Evolutionary conservation across 2,797 vertebrate genomes (phyloP), one percentile per base, ranked within the genome.

Genomic region (Stomatorhinus walkeri): DNA sequence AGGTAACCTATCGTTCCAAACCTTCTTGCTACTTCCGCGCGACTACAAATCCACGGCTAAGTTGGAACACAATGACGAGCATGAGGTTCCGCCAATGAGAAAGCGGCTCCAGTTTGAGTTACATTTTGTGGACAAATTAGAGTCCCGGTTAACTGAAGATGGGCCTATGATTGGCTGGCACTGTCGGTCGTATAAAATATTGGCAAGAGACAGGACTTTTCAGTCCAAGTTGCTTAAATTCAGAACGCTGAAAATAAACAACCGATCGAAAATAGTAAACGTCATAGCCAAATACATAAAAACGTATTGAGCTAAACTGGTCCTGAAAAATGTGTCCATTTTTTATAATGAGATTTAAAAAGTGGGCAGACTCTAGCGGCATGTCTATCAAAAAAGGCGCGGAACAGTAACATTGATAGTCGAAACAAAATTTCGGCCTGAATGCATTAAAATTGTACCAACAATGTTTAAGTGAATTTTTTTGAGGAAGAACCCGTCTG

Each of bases 1-100:
- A 89, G 76, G n/a, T 16, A 92, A 93, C 89, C 84, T 79, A 90
- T 49, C 89, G n/a, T 90, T 49, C 28, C 24, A 36, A 86, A 4
- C 10, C 54, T 9, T 0, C 7, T 87, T 87, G 89, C 52, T 88
- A 94, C 95, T 95, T 96, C 95, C 94, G 94, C 93, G 92, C 91
- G 87, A 88, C 46, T 7, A 0, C 1, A 1, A 2, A 3, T 22
- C 56, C 0, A 84, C 24, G n/a, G 0, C 0, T 0, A 0, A 91
- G 91, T 32, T 90, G 89, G 52, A 61, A 56, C 3, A 6, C 2
- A 0, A 2, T 4, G 49, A 24, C 87, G 86, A 89, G 87, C 88
- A 61, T 54, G 32, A n/a, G 3, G 87, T 40, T 1, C 1, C 64
- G 61, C 94, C 94, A 95, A 93, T 95, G 19, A 92, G 0, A 87